Base-by-base conservation (phyloP, 2,888 invertebrate species). In the Polyploca ridens region DNA sequence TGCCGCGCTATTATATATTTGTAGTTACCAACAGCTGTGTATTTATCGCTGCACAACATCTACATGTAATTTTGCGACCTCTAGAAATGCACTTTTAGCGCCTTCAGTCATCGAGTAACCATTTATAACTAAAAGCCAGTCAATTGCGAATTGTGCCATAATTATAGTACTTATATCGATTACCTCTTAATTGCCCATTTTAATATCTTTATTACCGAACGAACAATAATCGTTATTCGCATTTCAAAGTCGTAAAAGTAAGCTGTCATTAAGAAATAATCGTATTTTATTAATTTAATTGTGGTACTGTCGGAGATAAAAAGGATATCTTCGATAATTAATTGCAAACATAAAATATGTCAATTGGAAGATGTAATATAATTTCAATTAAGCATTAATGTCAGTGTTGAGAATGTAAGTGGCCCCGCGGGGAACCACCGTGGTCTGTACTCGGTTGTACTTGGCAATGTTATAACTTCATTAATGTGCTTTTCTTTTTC, bases 301-400 rank as follows among this genome's bases (percentile, higher is more conserved):
- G 54, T 54, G 54, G 54, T 19, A 54, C 54, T 3, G 11, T 8
- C 54, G 54, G 7, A 6, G 54, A 54, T 54, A 58, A 58, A 33
- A 58, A 58, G 58, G 58, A 58, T 58, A 58, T n/a, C n/a, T 35
- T 58, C 8, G n/a, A 58, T 58, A 58, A 58, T 58, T 33, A 35
- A 58, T n/a, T 33, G 58, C 35, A 35, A n/a, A 5, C 33, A 33
- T 58, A 14, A 58, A 58, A 33, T 35, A 58, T 33, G 58, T 58
- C 58, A 33, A 33, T 58, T 58, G 7, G 58, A n/a, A 58, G 58
- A 58, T 58, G 35, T 58, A 33, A 58, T 58, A 58, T 58, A 33
- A 58, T 58, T 58, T 58, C 58, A 58, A 58, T 58, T 33, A 35
- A 58, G 35, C 33, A 33, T 58, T 58, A 58, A 58, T 58, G 58